These are phyloP conservation scores for Bos taurus DNA, from an alignment of 2,113 vertebrate species.

Conservation along the genomic window ARS-UCD2.0 NC_037330.1:32057001-32057500, in stretches of 20 bases:
- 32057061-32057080: not conserved
- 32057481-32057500: not conserved
- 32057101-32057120: not conserved
- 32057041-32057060: not conserved
- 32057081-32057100: not conserved
- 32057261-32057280: slow-evolving; percentile 78
- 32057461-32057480: not conserved
- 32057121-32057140: not conserved
- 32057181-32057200: not conserved
- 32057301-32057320: slow-evolving; percentile 79
- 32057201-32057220: slow-evolving; percentile 81
- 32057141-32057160: not conserved
- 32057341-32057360: slow-evolving; percentile 3
- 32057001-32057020: not conserved
- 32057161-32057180: not conserved
- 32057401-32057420: accelerated
- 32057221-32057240: slow-evolving; percentile 81
- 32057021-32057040: not conserved
- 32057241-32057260: slow-evolving; percentile 38
- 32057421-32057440: accelerated
- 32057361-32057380: not conserved
- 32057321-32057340: slow-evolving; percentile 79
- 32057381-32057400: not conserved
- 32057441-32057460: not conserved
- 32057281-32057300: slow-evolving; percentile 68